Conservation (phyloP, 2,797 vertebrate species). For the Hippocampus kuda region DNA sequence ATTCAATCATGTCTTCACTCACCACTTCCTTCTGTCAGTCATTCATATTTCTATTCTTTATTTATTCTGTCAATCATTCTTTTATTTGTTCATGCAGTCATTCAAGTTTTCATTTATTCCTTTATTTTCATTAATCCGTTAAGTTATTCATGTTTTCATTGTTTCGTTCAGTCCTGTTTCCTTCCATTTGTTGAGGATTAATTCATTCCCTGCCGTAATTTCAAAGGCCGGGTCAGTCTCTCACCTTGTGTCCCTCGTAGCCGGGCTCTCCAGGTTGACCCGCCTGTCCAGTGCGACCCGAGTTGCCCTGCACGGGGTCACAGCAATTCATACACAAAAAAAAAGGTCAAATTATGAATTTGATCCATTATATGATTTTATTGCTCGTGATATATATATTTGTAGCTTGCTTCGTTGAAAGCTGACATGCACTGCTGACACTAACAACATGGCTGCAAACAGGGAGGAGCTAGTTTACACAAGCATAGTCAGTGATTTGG, state of each 20-base stretch:
- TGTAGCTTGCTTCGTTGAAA: too few relatives aligned
- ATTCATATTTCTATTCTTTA: too few relatives aligned
- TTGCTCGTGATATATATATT: too few relatives aligned
- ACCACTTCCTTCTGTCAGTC: too few relatives aligned
- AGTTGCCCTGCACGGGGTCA: slow-evolving; percentile 50
- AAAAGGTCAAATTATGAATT: too few relatives aligned
- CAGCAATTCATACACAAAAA: not conserved
- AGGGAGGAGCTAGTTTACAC: too few relatives aligned
- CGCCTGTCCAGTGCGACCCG: slow-evolving; percentile 38
- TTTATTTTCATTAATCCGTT: not conserved
- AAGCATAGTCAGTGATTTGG: too few relatives aligned
- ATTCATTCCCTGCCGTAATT: not conserved
- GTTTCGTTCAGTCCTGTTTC: not conserved
- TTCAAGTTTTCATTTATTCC: not conserved
- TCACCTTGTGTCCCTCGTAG: slow-evolving; percentile 56
- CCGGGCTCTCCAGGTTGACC: slow-evolving; percentile 51
- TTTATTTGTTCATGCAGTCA: too few relatives aligned
- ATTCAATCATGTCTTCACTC: too few relatives aligned
- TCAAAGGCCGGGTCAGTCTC: not conserved
- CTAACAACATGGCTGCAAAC: not conserved
- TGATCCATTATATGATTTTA: too few relatives aligned
- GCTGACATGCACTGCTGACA: too few relatives aligned
- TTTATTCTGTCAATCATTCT: too few relatives aligned
- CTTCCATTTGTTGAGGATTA: not conserved
- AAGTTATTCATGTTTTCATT: not conserved